Base-by-base conservation (phyloP, 2,888 invertebrate species). In the Melipona bicolor region DNA sequence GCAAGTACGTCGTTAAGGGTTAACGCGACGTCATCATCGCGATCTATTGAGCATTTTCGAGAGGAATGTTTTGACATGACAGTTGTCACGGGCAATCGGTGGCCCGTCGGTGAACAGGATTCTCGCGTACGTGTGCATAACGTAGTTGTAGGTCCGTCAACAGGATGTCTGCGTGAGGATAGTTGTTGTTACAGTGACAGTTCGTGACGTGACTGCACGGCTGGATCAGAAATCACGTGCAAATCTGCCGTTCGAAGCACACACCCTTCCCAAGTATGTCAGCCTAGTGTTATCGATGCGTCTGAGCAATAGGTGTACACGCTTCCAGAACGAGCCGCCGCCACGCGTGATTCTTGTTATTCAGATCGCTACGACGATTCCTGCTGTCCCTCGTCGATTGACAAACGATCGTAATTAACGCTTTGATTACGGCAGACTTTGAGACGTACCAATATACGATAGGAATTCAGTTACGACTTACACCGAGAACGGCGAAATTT, bases 101-200 rank as follows among this genome's bases (percentile, higher is more conserved):
- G 75, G 43, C 75, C 70, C 61, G 81, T 75, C 75, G 82, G 32
- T 32, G 82, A 67, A 67, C 70, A 32, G 65, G 54, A 70, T 70
- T 56, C 59, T 9, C 70, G 24, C 52, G 52, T 69, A 52, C 17
- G 64, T 56, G 59, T 15, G 62, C 71, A 61, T 43, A 17, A 56
- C 69, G 54, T 59, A 70, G 81, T 71, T 82, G 70, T 65, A 75
- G 56, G 82, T 82, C 61, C 69, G 75, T 81, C 82, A 81, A 81
- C 82, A 71, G 65, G 70, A 75, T 74, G 82, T 61, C 82, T 81
- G 82, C 65, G 65, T 61, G 75, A 81, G 75, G 70, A 82, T 82
- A 82, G 82, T 82, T 82, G 65, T 70, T 67, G 82, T 81, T 82
- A 81, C 82, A 81, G 82, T 82, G 82, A 82, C 82, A 81, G 82